phyloP scores from a whole-genome alignment of 1,140 invertebrate species.

The Caenorhabditis tropicalis region DNA sequence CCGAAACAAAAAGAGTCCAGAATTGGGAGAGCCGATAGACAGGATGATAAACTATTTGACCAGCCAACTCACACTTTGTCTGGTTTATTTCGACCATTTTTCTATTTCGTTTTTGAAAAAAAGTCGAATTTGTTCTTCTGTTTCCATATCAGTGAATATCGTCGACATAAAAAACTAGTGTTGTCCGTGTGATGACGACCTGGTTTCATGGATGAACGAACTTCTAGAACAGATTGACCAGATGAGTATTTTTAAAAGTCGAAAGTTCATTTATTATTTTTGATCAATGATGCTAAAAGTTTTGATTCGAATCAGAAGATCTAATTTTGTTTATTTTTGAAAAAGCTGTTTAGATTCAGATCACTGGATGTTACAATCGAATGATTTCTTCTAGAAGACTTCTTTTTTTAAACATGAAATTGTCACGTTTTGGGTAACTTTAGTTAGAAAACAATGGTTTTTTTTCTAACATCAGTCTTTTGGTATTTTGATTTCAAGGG shows the following conservation, averaged over 20 bases:
- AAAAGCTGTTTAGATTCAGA: neutral
- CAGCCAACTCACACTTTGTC: neutral
- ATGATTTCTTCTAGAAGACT: neutral
- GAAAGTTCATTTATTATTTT: neutral
- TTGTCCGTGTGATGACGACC: neutral
- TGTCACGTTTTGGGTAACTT: neutral
- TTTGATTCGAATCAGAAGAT: neutral
- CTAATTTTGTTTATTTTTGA: neutral
- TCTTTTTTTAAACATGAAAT: neutral
- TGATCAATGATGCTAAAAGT: neutral
- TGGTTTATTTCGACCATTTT: neutral
- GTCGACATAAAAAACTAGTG: neutral
- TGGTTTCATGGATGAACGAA: neutral
- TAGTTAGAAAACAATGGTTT: too few species aligned
- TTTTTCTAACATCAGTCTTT: too few species aligned
- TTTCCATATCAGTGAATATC: neutral
- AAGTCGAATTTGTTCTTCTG: neutral
- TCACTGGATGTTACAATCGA: neutral
- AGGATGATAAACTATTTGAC: neutral
- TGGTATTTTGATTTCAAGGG: too few species aligned
- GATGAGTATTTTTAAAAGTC: neutral
- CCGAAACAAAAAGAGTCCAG: neutral
- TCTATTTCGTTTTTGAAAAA: neutral
- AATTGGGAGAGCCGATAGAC: neutral
- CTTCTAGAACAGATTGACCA: neutral